Percentiles rank a stretch among this genome's conserved stretches.
phyloP scores from a whole-genome alignment of 1,140 invertebrate genomes.

The Nautilus pompilius region DNA sequence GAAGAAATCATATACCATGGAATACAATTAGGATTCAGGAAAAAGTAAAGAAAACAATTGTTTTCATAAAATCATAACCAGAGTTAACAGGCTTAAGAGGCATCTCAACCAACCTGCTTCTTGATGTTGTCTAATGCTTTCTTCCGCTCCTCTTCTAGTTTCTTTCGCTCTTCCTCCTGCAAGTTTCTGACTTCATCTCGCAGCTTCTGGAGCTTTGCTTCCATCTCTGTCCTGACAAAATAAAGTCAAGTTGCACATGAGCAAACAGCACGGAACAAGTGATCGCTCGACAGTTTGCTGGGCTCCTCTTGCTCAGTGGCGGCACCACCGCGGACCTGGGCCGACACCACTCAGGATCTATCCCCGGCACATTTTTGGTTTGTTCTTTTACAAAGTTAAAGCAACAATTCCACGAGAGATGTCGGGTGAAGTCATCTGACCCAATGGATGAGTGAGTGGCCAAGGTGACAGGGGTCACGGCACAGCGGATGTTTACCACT shows the following conservation, averaged over 20 bases:
- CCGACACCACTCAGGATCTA: neutral
- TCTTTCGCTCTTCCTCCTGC: conserved; percentile 35
- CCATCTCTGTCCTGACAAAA: conserved; percentile 26
- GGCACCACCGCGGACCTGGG: neutral
- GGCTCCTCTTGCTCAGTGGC: too few species aligned
- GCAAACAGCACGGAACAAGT: too few species aligned
- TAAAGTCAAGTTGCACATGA: neutral
- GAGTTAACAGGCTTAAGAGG: neutral
- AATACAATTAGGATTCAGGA: neutral
- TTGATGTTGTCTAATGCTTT: conserved; percentile 32
- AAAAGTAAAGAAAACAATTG: neutral
- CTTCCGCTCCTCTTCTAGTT: conserved; percentile 37
- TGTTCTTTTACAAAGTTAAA: neutral
- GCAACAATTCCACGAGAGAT: neutral
- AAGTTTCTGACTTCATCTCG: conserved; percentile 32
- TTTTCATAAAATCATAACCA: neutral
- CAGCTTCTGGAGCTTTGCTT: conserved; percentile 25
- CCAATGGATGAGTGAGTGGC: too few species aligned
- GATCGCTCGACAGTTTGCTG: too few species aligned
- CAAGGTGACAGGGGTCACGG: too few species aligned
- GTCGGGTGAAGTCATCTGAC: too few species aligned
- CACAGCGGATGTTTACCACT: too few species aligned
- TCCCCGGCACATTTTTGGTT: neutral
- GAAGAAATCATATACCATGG: neutral
- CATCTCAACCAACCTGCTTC: conserved; percentile 23